Evolutionary conservation across 2,797 vertebrate genomes (phyloP).

Genomic region (Neopelma chrysocephalum): DNA sequence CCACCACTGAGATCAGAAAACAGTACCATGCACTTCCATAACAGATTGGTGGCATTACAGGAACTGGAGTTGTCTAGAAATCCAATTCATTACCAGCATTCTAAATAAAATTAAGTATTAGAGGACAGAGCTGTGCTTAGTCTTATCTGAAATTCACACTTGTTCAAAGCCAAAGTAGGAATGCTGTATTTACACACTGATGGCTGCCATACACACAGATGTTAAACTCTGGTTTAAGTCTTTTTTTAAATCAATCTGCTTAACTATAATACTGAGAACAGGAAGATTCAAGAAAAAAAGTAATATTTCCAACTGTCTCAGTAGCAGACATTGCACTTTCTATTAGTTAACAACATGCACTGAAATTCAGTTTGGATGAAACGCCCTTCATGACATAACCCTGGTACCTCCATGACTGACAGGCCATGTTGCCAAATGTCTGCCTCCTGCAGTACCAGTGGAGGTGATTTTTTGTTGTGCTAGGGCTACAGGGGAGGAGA

Average conservation of each 20-base stretch:
- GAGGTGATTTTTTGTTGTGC: neutral
- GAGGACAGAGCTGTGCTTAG: neutral
- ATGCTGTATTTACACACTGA: neutral
- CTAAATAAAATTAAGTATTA: neutral
- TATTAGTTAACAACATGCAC: neutral
- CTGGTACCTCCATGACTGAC: neutral
- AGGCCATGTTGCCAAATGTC: neutral
- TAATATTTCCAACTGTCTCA: neutral
- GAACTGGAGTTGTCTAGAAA: neutral
- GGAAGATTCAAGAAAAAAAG: neutral
- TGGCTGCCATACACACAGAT: neutral
- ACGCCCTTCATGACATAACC: rapidly evolving
- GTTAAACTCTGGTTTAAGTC: neutral
- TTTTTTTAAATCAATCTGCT: neutral
- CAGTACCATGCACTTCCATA: neutral
- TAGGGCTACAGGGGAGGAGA: neutral
- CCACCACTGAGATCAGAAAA: neutral
- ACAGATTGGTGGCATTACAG: rapidly evolving
- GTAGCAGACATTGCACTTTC: neutral
- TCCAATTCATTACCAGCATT: neutral
- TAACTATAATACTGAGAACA: neutral
- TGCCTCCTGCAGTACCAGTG: neutral
- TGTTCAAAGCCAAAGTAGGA: neutral
- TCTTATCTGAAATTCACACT: neutral
- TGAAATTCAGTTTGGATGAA: neutral